These are phyloP conservation scores for Pholis gunnellus DNA, from an alignment of 2,113 vertebrate species.

Conservation along the genomic window DNA sequence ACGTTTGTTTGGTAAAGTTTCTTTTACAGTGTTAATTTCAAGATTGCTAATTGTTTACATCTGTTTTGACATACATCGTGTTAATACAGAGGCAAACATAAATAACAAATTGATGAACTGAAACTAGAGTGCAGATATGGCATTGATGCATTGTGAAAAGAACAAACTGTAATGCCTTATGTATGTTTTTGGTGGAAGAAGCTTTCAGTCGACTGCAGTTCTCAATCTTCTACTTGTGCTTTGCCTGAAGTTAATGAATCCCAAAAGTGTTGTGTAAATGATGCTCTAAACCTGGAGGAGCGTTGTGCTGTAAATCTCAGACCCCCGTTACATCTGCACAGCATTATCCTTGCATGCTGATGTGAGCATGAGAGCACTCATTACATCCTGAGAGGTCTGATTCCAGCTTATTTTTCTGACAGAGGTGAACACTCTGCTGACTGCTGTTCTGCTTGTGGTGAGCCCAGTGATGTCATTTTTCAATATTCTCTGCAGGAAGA, in stretches of 20 bases:
- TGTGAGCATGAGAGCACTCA: constrained; percentile 52
- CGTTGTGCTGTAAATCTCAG: constrained; percentile 55
- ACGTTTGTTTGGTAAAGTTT: not conserved
- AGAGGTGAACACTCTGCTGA: constrained; percentile 55
- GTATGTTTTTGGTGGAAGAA: not conserved
- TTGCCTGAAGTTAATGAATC: constrained; percentile 55
- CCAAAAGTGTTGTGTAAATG: constrained; percentile 43
- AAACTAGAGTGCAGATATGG: not conserved
- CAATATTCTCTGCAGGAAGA: constrained; percentile 39
- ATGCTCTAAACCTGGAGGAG: constrained; percentile 39
- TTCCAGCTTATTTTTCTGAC: constrained; percentile 47
- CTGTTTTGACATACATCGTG: not conserved
- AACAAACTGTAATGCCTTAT: constrained; percentile 5
- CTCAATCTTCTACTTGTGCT: constrained; percentile 38
- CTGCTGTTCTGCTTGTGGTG: constrained; percentile 50
- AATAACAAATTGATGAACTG: not conserved
- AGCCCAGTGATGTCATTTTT: constrained; percentile 55
- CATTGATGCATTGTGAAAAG: constrained; percentile 10
- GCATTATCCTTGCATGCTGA: constrained; percentile 64
- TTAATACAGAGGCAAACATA: not conserved
- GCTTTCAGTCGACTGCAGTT: constrained; percentile 13
- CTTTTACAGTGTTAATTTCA: not conserved
- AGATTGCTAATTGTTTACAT: not conserved
- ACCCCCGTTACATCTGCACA: constrained; percentile 73
- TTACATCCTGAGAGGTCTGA: constrained; percentile 59